These are phyloP conservation scores for Amphipyra tragopoginis DNA, from an alignment of 2,888 invertebrate species.

Conservation along the genomic window DNA sequence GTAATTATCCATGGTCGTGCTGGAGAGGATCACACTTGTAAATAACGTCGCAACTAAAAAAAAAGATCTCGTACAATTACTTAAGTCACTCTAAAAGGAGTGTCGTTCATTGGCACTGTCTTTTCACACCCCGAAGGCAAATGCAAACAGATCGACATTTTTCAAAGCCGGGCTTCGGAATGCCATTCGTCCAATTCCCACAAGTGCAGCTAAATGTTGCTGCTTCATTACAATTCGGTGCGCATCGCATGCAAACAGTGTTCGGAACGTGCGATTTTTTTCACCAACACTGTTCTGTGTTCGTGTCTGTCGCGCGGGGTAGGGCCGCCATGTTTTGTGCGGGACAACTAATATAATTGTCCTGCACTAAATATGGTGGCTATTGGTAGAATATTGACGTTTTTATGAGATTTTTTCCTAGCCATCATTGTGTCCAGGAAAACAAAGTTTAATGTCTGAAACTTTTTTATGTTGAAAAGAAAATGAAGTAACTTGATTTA, in stretches of 20 bases:
- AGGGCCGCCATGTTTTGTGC: slow-evolving; percentile 17
- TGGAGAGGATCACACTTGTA: background rate
- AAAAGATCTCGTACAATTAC: slow-evolving; percentile 5
- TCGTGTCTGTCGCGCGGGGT: slow-evolving; percentile 54
- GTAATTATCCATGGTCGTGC: too few species aligned
- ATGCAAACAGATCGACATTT: slow-evolving; percentile 21
- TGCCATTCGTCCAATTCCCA: slow-evolving; percentile 62
- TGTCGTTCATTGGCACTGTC: slow-evolving; percentile 4
- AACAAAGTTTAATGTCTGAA: too few species aligned
- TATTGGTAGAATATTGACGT: too few species aligned
- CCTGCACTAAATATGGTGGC: too few species aligned
- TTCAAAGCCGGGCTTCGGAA: slow-evolving; percentile 27
- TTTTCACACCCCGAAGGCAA: slow-evolving; percentile 16
- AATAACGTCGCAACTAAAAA: background rate
- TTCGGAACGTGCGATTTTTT: slow-evolving; percentile 60
- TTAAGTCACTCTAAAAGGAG: slow-evolving; percentile 7
- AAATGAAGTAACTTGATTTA: too few species aligned
- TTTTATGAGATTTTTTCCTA: too few species aligned
- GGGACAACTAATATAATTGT: background rate
- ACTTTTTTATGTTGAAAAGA: too few species aligned
- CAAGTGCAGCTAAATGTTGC: slow-evolving; percentile 61
- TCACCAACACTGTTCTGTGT: slow-evolving; percentile 54
- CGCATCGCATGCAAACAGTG: slow-evolving; percentile 69
- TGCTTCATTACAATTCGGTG: slow-evolving; percentile 67
- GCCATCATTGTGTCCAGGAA: too few species aligned